Evolutionary conservation across 2,888 invertebrate species (phyloP).

Genomic region (Loripinus fragilis): DNA sequence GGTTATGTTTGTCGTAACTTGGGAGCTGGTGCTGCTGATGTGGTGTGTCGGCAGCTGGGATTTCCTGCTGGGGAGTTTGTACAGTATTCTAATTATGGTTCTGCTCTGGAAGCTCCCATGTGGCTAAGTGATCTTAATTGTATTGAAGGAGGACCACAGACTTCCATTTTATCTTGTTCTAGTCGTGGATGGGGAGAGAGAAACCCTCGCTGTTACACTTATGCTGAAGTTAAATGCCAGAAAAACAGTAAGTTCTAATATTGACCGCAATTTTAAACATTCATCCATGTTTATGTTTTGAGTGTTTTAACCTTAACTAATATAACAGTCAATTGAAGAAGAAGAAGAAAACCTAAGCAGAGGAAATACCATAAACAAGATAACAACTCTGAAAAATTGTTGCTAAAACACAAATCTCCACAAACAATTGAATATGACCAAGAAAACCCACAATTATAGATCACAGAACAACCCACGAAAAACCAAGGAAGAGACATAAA

Average conservation of each 20-base stretch:
- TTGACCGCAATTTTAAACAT: too few relatives aligned
- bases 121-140: neutral
- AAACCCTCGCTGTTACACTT: conserved; percentile 64
- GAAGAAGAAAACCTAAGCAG: too few relatives aligned
- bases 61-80: conserved; percentile 64
- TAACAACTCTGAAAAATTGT: too few relatives aligned
- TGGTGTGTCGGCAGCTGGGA: conserved; percentile 72
- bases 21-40: conserved; percentile 66
- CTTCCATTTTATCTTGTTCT: conserved; percentile 64
- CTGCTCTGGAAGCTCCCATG: conserved; percentile 17
- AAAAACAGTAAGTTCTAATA: conserved; percentile 69
- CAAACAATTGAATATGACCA: too few relatives aligned
- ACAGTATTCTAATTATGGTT: conserved; percentile 56
- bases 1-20: conserved; percentile 74
- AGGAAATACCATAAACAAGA: too few relatives aligned
- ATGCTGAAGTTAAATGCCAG: conserved; percentile 71
- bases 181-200: conserved; percentile 65
- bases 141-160: neutral
- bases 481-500: too few relatives aligned
- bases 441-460: too few relatives aligned
- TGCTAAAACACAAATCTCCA: too few relatives aligned
- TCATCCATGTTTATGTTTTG: too few relatives aligned
- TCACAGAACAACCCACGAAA: too few relatives aligned
- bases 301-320: too few relatives aligned
- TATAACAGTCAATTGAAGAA: too few relatives aligned